Evolutionary conservation across 1,140 invertebrate genomes (phyloP).

Genomic region (Lutraria rhynchaena): DNA sequence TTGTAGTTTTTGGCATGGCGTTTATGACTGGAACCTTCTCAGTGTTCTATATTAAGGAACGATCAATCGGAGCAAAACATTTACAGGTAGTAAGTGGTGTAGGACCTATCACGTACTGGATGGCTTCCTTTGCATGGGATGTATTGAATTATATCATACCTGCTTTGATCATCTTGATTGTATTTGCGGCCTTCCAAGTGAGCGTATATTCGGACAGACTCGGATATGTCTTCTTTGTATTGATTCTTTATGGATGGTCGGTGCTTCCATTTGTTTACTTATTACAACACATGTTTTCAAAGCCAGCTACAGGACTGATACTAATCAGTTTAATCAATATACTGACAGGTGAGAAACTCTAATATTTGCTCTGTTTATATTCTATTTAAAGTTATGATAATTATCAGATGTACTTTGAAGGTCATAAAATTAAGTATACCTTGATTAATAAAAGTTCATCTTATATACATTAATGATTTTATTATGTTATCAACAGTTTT

Average conservation of each 20-base stretch:
- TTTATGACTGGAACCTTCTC: slow-evolving; percentile 78
- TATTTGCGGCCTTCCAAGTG: slow-evolving; percentile 81
- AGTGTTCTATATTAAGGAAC: slow-evolving; percentile 79
- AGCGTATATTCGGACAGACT: slow-evolving; percentile 83
- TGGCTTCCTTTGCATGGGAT: slow-evolving; percentile 88
- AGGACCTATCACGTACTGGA: slow-evolving; percentile 88
- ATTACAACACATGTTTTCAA: slow-evolving; percentile 77
- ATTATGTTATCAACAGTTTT: too few relatives aligned
- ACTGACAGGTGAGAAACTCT: slow-evolving; percentile 76
- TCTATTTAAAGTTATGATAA: too few relatives aligned
- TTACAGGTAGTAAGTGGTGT: slow-evolving; percentile 83
- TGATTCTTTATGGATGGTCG: slow-evolving; percentile 80
- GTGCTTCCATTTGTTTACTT: slow-evolving; percentile 79
- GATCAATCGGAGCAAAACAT: slow-evolving; percentile 75
- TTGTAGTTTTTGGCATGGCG: slow-evolving; percentile 79
- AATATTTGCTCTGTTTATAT: too few relatives aligned
- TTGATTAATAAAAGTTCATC: too few relatives aligned
- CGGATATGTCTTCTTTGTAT: slow-evolving; percentile 81
- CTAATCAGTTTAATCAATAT: slow-evolving; percentile 78
- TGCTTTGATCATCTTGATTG: slow-evolving; percentile 68
- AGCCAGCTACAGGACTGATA: slow-evolving; percentile 78
- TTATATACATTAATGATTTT: too few relatives aligned
- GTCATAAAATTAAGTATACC: too few relatives aligned
- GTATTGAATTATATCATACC: slow-evolving; percentile 80
- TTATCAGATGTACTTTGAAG: too few relatives aligned